Base-by-base conservation (phyloP, 1,140 invertebrate species). In the Brachionus sp. region DNA sequence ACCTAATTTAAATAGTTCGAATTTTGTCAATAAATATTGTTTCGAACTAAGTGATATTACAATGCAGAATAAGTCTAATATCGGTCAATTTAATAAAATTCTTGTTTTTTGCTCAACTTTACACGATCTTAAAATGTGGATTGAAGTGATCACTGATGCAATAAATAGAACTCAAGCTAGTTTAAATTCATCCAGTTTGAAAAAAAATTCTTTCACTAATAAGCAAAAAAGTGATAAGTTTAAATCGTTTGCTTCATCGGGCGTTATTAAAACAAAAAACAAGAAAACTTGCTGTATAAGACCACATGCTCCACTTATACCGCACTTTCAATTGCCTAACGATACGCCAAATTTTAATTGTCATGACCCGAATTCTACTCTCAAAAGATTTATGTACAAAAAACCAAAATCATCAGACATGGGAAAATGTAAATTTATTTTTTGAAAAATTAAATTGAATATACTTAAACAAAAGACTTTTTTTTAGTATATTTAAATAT, bases 41-140 rank as follows among this genome's bases (percentile, higher is more conserved):
- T 75, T 75, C 29, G 70, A 75, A 23, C 10, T 75, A 13, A 46
- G 39, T 10, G 23, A 46, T 75, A 16, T 75, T 3, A 25, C 25
- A 6, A 19, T 75, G 16, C 19, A 44, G 7, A 46, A 46, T 29
- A 44, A 46, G 29, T 6, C 23, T 25, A 35, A 35, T 19, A 25
- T 7, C 0, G 39, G 29, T 9, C 44, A 62, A 50, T 23, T 23
- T 39, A 42, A 3, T 7, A 66, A 66, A 66, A 3, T 80, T 37
- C 33, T 80, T n/a, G 37, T 80, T 16, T 33, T 80, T n/a, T 80
- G 77, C 16, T 80, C 77, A 33, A 33, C 6, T 80, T 62, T 66
- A n/a, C 16, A 62, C 23, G 77, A 80, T 80, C 50, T 62, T 5
- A 80, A 80, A 80, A 80, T 44, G 19, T 80, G 77, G 77, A 57